A percentile compares a stretch with the other conserved stretches of the same genome.
phyloP scores from a whole-genome alignment of 2,113 vertebrate species.

The Platichthys stellatus region DNA sequence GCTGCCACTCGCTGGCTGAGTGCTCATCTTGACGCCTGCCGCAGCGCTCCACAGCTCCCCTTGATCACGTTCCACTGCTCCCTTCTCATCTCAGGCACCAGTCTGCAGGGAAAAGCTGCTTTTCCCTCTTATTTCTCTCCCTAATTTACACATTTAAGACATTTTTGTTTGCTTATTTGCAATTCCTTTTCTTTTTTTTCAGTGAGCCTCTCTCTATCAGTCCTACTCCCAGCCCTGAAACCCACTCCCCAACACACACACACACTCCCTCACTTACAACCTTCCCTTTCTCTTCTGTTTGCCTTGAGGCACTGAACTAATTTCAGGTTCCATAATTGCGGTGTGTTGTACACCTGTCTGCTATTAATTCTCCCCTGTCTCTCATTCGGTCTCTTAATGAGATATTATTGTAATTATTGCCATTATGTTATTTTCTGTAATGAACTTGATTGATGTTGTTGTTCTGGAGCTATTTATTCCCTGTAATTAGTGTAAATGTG shows the following conservation, averaged over 20 bases:
- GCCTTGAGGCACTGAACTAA: slow-evolving; percentile 96
- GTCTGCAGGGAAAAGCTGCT: slow-evolving; percentile 93
- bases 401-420: slow-evolving; percentile 87
- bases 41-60: slow-evolving; percentile 88
- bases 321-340: slow-evolving; percentile 98
- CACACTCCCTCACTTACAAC: slow-evolving; percentile 46
- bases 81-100: slow-evolving; percentile 92
- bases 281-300: slow-evolving; percentile 76
- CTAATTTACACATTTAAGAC: slow-evolving; percentile 99
- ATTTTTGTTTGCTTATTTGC: slow-evolving; percentile 98
- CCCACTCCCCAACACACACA: slow-evolving; percentile 34
- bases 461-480: slow-evolving; percentile 78
- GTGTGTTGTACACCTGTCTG: slow-evolving; percentile 99
- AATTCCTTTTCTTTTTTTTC: slow-evolving; percentile 85
- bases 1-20: slow-evolving; percentile 90
- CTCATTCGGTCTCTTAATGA: slow-evolving; percentile 87
- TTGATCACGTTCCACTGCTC: slow-evolving; percentile 93
- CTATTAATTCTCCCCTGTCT: slow-evolving; percentile 89
- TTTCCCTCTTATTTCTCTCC: slow-evolving; percentile 93
- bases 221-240: slow-evolving; percentile 57
- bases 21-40: slow-evolving; percentile 91
- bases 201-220: slow-evolving; percentile 63
- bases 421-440: slow-evolving; percentile 84
- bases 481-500: slow-evolving; percentile 67
- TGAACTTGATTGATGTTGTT: slow-evolving; percentile 83